Conservation (phyloP, 92 coral and sea anemone genomes). For the Desmophyllum pertusum region DNA sequence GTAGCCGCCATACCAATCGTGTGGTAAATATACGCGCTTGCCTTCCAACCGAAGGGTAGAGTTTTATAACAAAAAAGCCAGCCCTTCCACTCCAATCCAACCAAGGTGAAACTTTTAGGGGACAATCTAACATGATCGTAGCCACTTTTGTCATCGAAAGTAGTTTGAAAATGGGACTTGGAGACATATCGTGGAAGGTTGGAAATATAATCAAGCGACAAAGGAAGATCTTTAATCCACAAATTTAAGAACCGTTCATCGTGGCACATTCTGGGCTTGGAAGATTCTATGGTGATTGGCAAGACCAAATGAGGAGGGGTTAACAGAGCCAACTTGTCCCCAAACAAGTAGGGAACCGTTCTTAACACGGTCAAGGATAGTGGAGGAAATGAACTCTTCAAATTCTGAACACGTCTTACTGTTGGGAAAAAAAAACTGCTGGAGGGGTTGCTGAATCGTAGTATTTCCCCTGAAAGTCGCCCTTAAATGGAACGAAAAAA, state of each 20-base stretch:
- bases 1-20: slow-evolving; percentile 34
- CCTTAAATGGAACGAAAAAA: too few relatives aligned
- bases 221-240: slow-evolving; percentile 47
- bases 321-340: too few relatives aligned
- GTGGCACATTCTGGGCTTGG: slow-evolving; percentile 42
- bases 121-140: slow-evolving; percentile 49
- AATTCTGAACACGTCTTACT: too few relatives aligned
- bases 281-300: too few relatives aligned
- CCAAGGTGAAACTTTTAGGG: slow-evolving; percentile 35
- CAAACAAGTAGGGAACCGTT: too few relatives aligned
- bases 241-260: slow-evolving; percentile 38
- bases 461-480: too few relatives aligned
- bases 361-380: too few relatives aligned
- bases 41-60: slow-evolving; percentile 62
- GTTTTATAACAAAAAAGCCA: slow-evolving; percentile 12
- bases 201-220: slow-evolving; percentile 39
- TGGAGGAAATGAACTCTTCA: too few relatives aligned
- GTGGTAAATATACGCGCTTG: slow-evolving; percentile 53
- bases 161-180: slow-evolving; percentile 19
- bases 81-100: slow-evolving; percentile 53
- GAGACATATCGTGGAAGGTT: slow-evolving; percentile 49
- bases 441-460: too few relatives aligned
- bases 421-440: too few relatives aligned
- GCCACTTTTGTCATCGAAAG: slow-evolving; percentile 45
- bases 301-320: too few relatives aligned